These are phyloP conservation scores for Xerus inauris DNA, from an alignment of 2,113 vertebrate species.

Conservation along the genomic window DNA sequence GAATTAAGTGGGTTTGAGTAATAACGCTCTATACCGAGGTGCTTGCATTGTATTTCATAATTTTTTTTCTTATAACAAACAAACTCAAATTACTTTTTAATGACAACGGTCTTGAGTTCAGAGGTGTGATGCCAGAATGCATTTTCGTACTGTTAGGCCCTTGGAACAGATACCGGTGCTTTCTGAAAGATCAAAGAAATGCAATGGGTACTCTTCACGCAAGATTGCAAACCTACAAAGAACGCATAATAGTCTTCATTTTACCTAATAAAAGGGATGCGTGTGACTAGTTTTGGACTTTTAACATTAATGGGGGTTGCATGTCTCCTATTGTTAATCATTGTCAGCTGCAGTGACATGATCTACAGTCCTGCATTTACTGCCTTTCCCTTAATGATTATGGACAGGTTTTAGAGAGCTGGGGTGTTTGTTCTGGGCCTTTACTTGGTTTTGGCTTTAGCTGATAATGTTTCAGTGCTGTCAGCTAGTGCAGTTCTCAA, in stretches of 20 bases:
- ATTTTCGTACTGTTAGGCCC: conserved; percentile 87
- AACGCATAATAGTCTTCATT: conserved; percentile 86
- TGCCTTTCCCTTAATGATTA: conserved; percentile 81
- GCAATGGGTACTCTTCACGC: conserved; percentile 83
- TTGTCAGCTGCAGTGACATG: conserved; percentile 90
- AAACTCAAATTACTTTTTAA: conserved; percentile 80
- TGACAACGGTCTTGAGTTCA: conserved; percentile 81
- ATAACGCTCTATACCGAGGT: conserved; percentile 83
- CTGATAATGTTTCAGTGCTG: conserved; percentile 86
- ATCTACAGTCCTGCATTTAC: conserved; percentile 86
- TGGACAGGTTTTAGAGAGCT: conserved; percentile 85
- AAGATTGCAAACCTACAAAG: conserved; percentile 85
- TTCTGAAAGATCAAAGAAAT: conserved; percentile 85
- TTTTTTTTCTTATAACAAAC: conserved; percentile 71
- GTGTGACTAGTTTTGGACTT: conserved; percentile 87
- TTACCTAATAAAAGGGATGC: conserved; percentile 84
- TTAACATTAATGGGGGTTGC: conserved; percentile 86
- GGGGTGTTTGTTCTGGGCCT: conserved; percentile 85
- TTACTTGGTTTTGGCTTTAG: conserved; percentile 86
- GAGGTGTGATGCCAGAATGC: conserved; percentile 92
- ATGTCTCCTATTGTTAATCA: conserved; percentile 88
- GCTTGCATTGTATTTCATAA: conserved; percentile 92
- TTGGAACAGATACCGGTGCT: conserved; percentile 85
- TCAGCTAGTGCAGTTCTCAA: conserved; percentile 86
- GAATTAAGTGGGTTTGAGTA: conserved; percentile 85